Evolutionary conservation across 2,113 vertebrate genomes (phyloP).

Genomic region (Oenanthe oenanthe): DNA sequence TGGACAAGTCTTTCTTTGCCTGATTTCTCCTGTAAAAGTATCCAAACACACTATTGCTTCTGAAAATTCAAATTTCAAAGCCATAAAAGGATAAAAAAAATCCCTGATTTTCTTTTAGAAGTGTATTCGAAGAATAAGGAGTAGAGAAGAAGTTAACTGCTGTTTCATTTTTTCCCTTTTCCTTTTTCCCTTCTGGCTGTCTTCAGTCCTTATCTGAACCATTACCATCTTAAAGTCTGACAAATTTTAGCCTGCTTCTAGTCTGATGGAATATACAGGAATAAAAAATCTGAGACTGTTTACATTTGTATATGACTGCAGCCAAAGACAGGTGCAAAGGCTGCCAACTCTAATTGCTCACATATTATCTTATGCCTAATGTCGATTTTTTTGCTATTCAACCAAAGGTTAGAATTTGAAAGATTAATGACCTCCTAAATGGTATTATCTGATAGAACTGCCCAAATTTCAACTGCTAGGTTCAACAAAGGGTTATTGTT

Average conservation of each 20-base stretch:
- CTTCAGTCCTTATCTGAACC: neutral
- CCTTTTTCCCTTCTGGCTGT: neutral
- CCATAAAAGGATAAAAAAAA: neutral
- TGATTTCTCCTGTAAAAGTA: neutral
- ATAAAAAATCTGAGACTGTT: neutral
- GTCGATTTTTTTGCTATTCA: neutral
- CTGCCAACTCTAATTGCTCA: neutral
- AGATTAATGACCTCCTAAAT: neutral
- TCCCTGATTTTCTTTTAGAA: neutral
- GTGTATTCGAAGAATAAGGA: neutral
- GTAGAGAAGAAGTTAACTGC: neutral
- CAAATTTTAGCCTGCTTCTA: neutral
- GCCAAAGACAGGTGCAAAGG: neutral
- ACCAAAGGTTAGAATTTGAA: neutral
- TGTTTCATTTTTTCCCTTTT: neutral
- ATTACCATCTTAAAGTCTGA: neutral
- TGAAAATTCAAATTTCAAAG: neutral
- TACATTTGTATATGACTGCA: neutral
- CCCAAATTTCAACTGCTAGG: neutral
- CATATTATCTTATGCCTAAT: neutral
- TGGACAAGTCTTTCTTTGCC: neutral
- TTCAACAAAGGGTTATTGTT: neutral
- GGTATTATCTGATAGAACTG: neutral
- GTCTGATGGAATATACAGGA: neutral
- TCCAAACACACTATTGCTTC: neutral